Percentiles rank a stretch among this genome's conserved stretches.
Evolutionary conservation across 2,113 vertebrate genomes (phyloP).

Genomic region (Festucalex cinctus): DNA sequence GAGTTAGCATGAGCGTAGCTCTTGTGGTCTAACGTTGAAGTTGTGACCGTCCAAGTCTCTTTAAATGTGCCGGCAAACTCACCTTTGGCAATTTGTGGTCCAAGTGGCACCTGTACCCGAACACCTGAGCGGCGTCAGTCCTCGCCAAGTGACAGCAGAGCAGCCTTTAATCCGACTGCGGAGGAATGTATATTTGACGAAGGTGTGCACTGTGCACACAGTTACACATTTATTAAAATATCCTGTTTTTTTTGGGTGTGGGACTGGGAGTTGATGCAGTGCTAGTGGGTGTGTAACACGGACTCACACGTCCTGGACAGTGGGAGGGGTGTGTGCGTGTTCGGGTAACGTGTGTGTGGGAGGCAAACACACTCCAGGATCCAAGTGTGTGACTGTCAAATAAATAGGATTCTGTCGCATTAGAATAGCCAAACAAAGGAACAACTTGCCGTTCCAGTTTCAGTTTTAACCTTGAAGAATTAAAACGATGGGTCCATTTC

Average conservation of each 20-base stretch:
- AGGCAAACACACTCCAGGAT: constrained; percentile 65
- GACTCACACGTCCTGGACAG: constrained; percentile 60
- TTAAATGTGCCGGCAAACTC: constrained; percentile 14
- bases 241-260: constrained; percentile 77
- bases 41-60: not conserved
- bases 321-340: constrained; percentile 28
- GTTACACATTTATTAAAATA: constrained; percentile 77
- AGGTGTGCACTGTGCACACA: constrained; percentile 69
- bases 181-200: constrained; percentile 77
- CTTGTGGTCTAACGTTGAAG: not conserved
- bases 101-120: not conserved
- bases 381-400: constrained; percentile 25
- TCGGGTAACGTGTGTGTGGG: constrained; percentile 22
- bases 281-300: constrained; percentile 52
- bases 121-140: constrained; percentile 16
- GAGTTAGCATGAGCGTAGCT: not conserved
- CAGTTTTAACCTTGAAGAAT: not conserved
- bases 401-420: constrained; percentile 33
- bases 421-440: constrained; percentile 38
- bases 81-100: constrained; percentile 32
- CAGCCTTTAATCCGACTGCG: constrained; percentile 66
- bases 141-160: constrained; percentile 18
- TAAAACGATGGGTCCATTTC: not conserved
- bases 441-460: not conserved
- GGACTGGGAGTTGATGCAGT: constrained; percentile 35